Base-by-base conservation (phyloP, 2,888 invertebrate genomes). In the Eledona agricola region DNA sequence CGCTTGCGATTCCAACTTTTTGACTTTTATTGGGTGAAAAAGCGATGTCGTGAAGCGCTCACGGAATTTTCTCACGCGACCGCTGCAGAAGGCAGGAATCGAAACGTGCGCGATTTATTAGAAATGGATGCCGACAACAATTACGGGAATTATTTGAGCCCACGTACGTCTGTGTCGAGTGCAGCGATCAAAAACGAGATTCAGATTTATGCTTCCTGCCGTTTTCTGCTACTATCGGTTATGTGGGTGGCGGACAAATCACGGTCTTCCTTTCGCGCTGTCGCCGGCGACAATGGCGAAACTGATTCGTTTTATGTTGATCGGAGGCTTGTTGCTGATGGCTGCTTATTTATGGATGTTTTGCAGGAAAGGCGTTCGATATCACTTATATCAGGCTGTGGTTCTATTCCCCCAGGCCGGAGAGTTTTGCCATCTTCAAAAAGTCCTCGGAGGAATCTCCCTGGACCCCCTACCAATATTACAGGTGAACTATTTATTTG, bases 401-500 rank as follows among this genome's bases (percentile, higher is more conserved):
- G 70, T 99, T 96, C 80, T 90, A 93, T 71, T 96, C 96, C 0
- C 95, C 96, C 0, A 82, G 98, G 49, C 99, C 99, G 0, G 97
- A 98, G 74, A 96, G 96, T 74, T 98, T 99, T 78, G 91, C 93
- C 11, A 90, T 99, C 65, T 97, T 91, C 78, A 96, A 96, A 75
- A 85, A 93, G 64, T 84, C 83, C 26, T 82, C 81, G 52, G 89
- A 87, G 72, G 85, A 83, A 70, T 90, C 91, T 9, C 82, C 84
- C 10, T 95, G 94, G 94, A 84, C 88, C 54, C 92, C 94, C 0
- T 95, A 90, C 74, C 95, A 95, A 71, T 95, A 86, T 77, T 95
- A 93, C 79, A 90, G 89, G 83, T 87, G n/a, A n/a, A n/a, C n/a
- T n/a, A n/a, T n/a, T n/a, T n/a, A n/a, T n/a, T n/a, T n/a, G n/a